These are phyloP conservation scores for Cataglyphis rosenhaueri DNA, from an alignment of 2,888 invertebrate species.

Conservation along the genomic window DNA sequence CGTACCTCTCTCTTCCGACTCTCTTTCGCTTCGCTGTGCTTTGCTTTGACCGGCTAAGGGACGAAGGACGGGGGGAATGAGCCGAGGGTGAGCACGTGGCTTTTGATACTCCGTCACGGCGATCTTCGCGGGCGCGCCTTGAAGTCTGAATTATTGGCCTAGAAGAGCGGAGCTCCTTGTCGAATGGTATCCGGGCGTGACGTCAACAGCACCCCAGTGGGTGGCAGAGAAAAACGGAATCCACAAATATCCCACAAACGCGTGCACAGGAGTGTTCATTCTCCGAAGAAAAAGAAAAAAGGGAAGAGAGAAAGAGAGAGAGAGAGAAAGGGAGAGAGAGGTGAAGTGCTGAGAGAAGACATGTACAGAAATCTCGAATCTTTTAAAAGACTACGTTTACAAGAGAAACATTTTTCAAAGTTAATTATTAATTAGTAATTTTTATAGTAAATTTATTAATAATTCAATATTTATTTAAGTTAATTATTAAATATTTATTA, in stretches of 20 bases:
- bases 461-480: too few species aligned
- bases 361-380: background rate
- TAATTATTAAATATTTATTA: background rate
- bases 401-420: background rate
- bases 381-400: background rate
- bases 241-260: constrained; percentile 54
- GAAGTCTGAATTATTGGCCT: constrained; percentile 77
- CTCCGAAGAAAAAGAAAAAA: background rate
- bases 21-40: constrained; percentile 46
- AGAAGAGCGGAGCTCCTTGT: constrained; percentile 76
- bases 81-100: constrained; percentile 61
- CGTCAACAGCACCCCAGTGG: constrained; percentile 72
- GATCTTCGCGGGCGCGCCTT: constrained; percentile 77
- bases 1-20: constrained; percentile 18
- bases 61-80: constrained; percentile 17
- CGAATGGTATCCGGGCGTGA: constrained; percentile 79
- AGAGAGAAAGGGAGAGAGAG: background rate
- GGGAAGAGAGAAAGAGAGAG: background rate
- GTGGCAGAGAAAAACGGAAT: constrained; percentile 70
- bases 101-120: constrained; percentile 73
- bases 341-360: background rate
- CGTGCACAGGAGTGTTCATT: constrained; percentile 36
- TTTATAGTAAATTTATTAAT: too few species aligned
- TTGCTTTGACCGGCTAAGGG: constrained; percentile 60
- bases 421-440: background rate